Base-by-base conservation (phyloP, 2,797 vertebrate species). In the Muscicapa striata region DNA sequence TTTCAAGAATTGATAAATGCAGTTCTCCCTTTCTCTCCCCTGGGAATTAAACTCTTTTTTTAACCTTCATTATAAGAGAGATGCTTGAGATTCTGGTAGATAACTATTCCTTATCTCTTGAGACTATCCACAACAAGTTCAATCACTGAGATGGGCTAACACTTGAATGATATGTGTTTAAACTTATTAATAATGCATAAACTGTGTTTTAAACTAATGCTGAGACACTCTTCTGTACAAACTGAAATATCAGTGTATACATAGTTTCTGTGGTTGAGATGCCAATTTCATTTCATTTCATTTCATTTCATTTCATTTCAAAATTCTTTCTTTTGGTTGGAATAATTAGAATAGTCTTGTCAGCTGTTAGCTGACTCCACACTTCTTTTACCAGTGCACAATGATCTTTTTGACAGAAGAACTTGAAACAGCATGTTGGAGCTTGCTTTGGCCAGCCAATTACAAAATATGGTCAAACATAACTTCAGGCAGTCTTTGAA, bases 371-470 rank as follows among this genome's bases (percentile, higher is more conserved):
- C 66, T 88, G 41, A 36, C 36, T 88, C 58, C 51, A 84, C 46
- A 19, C 18, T 84, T 79, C 36, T 79, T 48, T 38, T 38, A 82
- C 21, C 29, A 79, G 29, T 1, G 11, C 34, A 79, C 26, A 52
- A 72, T 78, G 48, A 48, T 63, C 82, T 67, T 89, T 82, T 59
- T 87, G 70, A 84, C 78, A 79, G 74, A 90, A 84, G 27, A 92
- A 40, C 27, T 73, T 88, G 62, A 84, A 92, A 51, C n/a, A 94
- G 55, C 51, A 40, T 26, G 10, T 38, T 84, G 43, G n/a, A 69
- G 29, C 76, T 94, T 89, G 26, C 36, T 90, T 91, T 89, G 70
- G 41, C 26, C 63, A 57, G 32, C 29, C 26, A 69, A n/a, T 82
- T 62, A 66, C 30, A 66, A 69, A 90, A 29, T 26, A 67, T 0